These are phyloP conservation scores for Alces alces DNA, from an alignment of 2,113 vertebrate genomes.

Conservation along the genomic window DNA sequence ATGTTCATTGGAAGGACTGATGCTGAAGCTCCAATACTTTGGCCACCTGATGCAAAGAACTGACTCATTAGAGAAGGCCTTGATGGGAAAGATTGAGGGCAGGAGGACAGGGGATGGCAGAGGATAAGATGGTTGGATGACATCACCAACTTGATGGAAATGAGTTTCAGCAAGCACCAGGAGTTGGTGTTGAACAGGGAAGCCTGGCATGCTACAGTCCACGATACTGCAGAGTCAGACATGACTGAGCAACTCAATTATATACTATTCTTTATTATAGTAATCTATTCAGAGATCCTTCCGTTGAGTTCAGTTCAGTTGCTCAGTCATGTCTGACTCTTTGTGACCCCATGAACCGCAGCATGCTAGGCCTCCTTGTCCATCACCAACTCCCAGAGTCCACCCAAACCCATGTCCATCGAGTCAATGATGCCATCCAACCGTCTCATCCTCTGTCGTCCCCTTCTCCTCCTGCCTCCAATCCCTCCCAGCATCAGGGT, in stretches of 20 bases:
- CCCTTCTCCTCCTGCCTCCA: too few species aligned
- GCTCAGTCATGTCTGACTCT: too few species aligned
- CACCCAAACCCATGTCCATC: too few species aligned
- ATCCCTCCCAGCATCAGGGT: too few species aligned
- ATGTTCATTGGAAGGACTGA: not conserved
- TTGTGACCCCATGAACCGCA: too few species aligned
- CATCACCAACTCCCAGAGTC: too few species aligned
- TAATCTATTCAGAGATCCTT: not conserved
- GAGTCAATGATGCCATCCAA: too few species aligned
- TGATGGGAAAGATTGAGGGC: not conserved
- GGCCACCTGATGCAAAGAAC: not conserved
- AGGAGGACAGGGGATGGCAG: not conserved
- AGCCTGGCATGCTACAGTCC: not conserved
- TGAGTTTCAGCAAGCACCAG: not conserved
- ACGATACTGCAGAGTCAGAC: not conserved
- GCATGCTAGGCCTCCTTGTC: too few species aligned
- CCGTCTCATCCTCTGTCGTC: too few species aligned
- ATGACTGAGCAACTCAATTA: not conserved
- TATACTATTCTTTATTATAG: not conserved
- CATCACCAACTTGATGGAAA: not conserved
- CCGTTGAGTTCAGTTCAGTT: too few species aligned
- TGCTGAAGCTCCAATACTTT: not conserved
- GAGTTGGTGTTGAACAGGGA: not conserved
- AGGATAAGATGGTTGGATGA: not conserved
- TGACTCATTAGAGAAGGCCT: not conserved